Base-by-base conservation (phyloP, 2,888 invertebrate genomes). In the Halictus quadricinctus region DNA sequence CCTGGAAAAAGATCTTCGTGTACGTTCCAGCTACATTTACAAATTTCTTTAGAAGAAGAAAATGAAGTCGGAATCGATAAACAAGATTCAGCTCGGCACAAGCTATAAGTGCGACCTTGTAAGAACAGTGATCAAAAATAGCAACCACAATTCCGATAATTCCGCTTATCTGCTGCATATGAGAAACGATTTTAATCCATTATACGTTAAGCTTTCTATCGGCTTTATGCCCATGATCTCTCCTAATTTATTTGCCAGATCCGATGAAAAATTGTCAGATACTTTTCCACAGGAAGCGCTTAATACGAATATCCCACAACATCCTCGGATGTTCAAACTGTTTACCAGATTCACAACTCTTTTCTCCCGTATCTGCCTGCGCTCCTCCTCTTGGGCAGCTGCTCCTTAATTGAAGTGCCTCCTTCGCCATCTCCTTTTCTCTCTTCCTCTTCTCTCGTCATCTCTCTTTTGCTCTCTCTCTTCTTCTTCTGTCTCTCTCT, bases 401-500 rank as follows among this genome's bases (percentile, higher is more conserved):
- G 88, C 80, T 79, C 79, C 88, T 88, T 89, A 82, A 89, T 89
- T 89, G 89, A 88, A 89, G 88, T 86, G 84, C 81, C 83, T 84
- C 77, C 54, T 79, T 74, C 48, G 54, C 64, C 69, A 25, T 70
- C 36, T 64, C 25, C 70, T 79, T 84, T 25, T 60, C 60, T 25
- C 25, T 13, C 60, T 60, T 13, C n/a, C 15, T 29, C 12, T 29
- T 1, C 25, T 60, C 25, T 60, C 60, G 1, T 25, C 25, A 25
- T 60, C 60, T 60, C 25, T 66, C 36, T 36, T 29, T 58, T 80
- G 84, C 81, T 79, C 66, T 77, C 21, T 29, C 36, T 74, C 58
- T 15, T 46, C 82, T 73, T 69, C 69, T 80, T 84, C 15, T 60
- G 13, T 60, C 60, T 60, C 60, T 60, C 15, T 88, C 73, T 13